Evolutionary conservation across 2,797 vertebrate species (phyloP).

Genomic region (Meriones psammophilus): DNA sequence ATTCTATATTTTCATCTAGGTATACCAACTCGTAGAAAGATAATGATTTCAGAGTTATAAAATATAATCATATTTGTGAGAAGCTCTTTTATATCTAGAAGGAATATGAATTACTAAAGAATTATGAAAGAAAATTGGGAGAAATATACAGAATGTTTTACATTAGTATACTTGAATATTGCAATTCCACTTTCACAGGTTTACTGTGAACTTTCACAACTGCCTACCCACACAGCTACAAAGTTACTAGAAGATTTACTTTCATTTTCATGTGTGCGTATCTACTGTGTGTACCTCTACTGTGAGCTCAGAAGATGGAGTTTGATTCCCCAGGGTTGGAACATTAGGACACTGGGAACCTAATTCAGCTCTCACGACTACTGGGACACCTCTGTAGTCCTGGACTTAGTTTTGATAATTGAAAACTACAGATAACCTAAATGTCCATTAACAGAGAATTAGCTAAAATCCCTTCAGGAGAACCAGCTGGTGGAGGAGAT

Average conservation of each 20-base stretch:
- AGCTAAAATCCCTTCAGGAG: neutral
- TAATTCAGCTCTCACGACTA: neutral
- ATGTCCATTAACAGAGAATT: constrained; percentile 6
- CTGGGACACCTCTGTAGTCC: neutral
- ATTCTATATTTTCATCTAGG: constrained; percentile 42
- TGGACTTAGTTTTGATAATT: constrained; percentile 33
- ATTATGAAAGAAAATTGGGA: constrained; percentile 42
- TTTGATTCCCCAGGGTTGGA: neutral
- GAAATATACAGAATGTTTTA: neutral
- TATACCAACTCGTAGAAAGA: constrained; percentile 3
- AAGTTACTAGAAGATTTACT: neutral
- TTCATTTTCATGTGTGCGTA: neutral
- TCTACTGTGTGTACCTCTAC: neutral
- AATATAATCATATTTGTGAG: neutral
- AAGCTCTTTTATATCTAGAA: constrained; percentile 5
- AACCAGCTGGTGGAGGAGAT: neutral
- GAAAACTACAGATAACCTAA: constrained; percentile 10
- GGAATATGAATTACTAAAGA: neutral
- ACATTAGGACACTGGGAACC: neutral
- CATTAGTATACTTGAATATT: neutral
- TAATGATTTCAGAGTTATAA: neutral
- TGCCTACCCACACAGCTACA: neutral
- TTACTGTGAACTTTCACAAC: constrained; percentile 24
- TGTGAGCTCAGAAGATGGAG: neutral
- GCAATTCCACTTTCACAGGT: constrained; percentile 10